phyloP scores from a whole-genome alignment of 2,888 invertebrate genomes.

The Luperina testacea region DNA sequence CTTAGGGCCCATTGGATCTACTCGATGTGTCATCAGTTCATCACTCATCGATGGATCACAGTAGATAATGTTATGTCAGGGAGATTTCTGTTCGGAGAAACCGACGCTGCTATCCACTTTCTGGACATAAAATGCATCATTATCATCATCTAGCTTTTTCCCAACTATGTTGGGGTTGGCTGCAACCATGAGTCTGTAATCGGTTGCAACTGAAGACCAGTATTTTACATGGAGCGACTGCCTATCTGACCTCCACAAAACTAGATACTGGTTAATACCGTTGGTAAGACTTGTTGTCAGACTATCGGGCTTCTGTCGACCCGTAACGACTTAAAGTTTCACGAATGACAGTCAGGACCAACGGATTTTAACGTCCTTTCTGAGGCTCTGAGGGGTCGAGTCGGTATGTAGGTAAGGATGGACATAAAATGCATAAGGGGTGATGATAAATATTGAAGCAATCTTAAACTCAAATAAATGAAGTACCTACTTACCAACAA shows the following conservation, averaged over 20 bases:
- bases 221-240: too few relatives aligned
- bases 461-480: neutral
- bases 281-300: too few relatives aligned
- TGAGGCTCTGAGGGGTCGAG: neutral
- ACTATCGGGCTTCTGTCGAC: too few relatives aligned
- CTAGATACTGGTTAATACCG: too few relatives aligned
- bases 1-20: neutral
- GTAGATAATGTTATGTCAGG: neutral
- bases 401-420: neutral
- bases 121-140: neutral
- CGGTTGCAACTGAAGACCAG: neutral
- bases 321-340: too few relatives aligned
- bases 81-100: neutral
- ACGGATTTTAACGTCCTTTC: neutral
- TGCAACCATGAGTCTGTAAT: neutral
- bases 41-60: neutral
- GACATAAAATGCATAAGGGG: neutral
- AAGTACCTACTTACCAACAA: conserved; percentile 86
- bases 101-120: neutral
- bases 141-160: neutral
- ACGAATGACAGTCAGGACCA: neutral
- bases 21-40: neutral
- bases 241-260: too few relatives aligned
- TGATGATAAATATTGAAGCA: neutral
- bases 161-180: neutral